Evolutionary conservation across 1,140 invertebrate genomes (phyloP), one percentile per base, ranked within the genome.

Genomic region (Procambarus clarkii): DNA sequence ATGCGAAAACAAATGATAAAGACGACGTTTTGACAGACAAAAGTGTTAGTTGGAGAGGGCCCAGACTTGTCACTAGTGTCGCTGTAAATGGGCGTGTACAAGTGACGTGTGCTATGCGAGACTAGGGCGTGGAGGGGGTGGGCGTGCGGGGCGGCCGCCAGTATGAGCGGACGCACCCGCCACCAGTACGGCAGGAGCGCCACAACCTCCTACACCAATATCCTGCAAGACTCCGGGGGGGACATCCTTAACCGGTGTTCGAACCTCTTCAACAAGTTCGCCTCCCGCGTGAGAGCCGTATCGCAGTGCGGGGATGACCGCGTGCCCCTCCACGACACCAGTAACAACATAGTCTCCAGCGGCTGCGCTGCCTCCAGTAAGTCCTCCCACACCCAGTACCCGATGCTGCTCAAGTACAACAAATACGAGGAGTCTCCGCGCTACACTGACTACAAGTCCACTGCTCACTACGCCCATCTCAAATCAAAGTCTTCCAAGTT

Each of bases 111-210:
- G 81, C 64, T 84, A 60, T 60, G 74, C 50, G 81, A 34, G 54
- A 48, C n/a, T 84, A 54, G 83, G 48, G 81, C 50, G 77, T 69
- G 82, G 89, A 50, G 82, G 82, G 81, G 76, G 74, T 48, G 74
- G 74, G 54, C 24, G 48, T 71, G 83, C 71, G 86, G 13, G 54
- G 88, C 88, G 46, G 64, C 45, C 58, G 87, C 48, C 87, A 88
- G 88, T 84, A 92, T 92, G 92, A 93, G 91, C 87, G 91, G 92
- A 77, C 88, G 86, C 83, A 89, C 85, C 84, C 86, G 92, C 84
- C 92, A 90, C 54, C 92, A 93, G 69, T 93, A 93, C 91, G 92
- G 92, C 91, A 85, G 92, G 45, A 93, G 92, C 83, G 92, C 92
- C 91, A 93, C 92, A 44, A 93, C 92, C 81, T 93, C 90, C n/a